Evolutionary conservation across 2,888 invertebrate species (phyloP).

Genomic region (Ornithoptera priamus): DNA sequence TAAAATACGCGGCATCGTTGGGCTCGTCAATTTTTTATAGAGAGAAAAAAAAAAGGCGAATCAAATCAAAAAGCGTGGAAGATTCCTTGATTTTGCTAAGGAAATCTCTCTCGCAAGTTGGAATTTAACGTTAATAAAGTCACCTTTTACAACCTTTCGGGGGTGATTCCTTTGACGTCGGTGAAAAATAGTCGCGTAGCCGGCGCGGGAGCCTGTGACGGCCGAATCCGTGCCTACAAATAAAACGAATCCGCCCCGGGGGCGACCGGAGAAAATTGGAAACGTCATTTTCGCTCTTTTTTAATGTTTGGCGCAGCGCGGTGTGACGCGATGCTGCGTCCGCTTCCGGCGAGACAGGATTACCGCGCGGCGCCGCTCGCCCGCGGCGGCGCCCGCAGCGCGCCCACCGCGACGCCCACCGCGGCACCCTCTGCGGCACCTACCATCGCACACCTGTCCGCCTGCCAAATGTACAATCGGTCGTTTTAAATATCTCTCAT

Average conservation of each 20-base stretch:
- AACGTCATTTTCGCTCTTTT: constrained; percentile 81
- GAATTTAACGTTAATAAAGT: constrained; percentile 52
- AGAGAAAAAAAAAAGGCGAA: constrained; percentile 48
- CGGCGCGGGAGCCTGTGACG: constrained; percentile 54
- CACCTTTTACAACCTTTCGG: constrained; percentile 43
- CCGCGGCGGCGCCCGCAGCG: constrained; percentile 35
- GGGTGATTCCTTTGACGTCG: constrained; percentile 69
- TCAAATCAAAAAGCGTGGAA: constrained; percentile 59
- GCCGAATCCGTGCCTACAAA: constrained; percentile 72
- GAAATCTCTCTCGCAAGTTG: constrained; percentile 53
- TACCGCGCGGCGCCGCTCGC: constrained; percentile 52
- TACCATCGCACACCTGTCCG: constrained; percentile 46
- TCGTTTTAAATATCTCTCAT: constrained; percentile 51
- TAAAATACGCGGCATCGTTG: constrained; percentile 46
- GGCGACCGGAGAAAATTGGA: constrained; percentile 81
- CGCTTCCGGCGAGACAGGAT: constrained; percentile 57
- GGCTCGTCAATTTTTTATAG: constrained; percentile 55
- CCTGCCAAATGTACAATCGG: constrained; percentile 59
- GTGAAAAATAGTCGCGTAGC: constrained; percentile 49
- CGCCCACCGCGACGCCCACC: constrained; percentile 33
- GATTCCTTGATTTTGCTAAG: constrained; percentile 68
- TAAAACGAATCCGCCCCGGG: constrained; percentile 75
- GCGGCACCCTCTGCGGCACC: constrained; percentile 32
- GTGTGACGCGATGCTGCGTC: constrained; percentile 34
- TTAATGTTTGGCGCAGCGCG: constrained; percentile 74